Evolutionary conservation across 2,113 vertebrate genomes (phyloP).

Genomic region (Leptosomus discolor): DNA sequence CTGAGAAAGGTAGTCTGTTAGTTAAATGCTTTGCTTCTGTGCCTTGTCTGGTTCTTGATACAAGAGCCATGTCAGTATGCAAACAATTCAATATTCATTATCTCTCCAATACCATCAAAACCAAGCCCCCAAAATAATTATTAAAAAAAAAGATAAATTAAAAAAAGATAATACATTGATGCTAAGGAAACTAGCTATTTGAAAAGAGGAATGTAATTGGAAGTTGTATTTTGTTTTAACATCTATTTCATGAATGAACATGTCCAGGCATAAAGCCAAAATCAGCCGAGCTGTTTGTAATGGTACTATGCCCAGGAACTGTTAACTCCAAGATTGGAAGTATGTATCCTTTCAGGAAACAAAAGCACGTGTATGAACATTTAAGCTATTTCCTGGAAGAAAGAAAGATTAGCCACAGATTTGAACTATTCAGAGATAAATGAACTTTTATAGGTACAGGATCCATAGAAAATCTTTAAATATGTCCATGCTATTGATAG

Average conservation of each 20-base stretch:
- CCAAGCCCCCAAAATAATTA: neutral
- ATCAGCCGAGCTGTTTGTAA: conserved; percentile 41
- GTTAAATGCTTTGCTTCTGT: neutral
- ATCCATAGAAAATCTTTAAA: neutral
- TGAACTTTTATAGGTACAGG: neutral
- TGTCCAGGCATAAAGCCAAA: conserved; percentile 52
- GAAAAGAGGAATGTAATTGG: conserved; percentile 4
- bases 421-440: neutral
- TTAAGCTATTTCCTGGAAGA: neutral
- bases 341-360: conserved; percentile 10
- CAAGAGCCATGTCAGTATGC: neutral
- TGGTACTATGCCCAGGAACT: conserved; percentile 35
- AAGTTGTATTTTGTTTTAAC: conserved; percentile 41
- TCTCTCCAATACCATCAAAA: neutral
- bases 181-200: neutral
- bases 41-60: neutral
- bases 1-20: neutral
- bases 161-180: neutral
- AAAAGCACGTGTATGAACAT: neutral
- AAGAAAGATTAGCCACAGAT: neutral
- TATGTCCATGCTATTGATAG: neutral
- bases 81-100: neutral
- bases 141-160: neutral
- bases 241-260: conserved; percentile 54
- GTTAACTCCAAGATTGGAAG: neutral